Evolutionary conservation across 2,888 invertebrate species (phyloP), one percentile per base, ranked within the genome.

Genomic region (Oasisia sp.): DNA sequence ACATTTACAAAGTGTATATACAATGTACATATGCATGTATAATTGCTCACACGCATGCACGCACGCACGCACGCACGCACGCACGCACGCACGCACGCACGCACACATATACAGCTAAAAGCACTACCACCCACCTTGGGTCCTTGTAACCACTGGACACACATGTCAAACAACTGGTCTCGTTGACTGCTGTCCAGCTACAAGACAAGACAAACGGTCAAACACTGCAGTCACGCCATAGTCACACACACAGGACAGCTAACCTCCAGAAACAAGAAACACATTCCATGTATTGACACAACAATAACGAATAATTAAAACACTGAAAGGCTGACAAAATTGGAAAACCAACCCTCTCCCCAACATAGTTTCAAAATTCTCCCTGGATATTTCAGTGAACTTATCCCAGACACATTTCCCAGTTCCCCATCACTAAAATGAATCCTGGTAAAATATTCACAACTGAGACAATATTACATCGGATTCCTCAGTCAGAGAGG

Each of bases 141-240:
- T 93, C 98, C 97, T 93, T 97, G 97, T 19, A 98, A 97, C 97
- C 98, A 98, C 0, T 97, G 96, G 8, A 98, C 94, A 0, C 97
- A 97, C 8, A 98, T 97, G 90, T 98, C 97, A 94, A 98, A 98
- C 1, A 99, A 97, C 92, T 97, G 97, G 94, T 97, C 97, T 90
- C 97, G 97, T 0, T 98, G 95, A 91, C 97, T 97, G 32, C 95
- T 94, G 32, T 96, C 94, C 45, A 96, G 92, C 94, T 95, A 94
- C 4, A 95, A 96, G n/a, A 38, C 5, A 19, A 19, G 74, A 74
- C 74, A 19, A 19, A 74, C 19, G 27, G 74, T 74, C 19, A 74
- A 11, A 56, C 27, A 19, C n/a, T 74, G 5, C 74, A 7, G 19
- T 27, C 27, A 74, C 4, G 91, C 89, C 50, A 27, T 32, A 1